Evolutionary conservation across 1,140 invertebrate species (phyloP).

Genomic region (Cydia strobilella): DNA sequence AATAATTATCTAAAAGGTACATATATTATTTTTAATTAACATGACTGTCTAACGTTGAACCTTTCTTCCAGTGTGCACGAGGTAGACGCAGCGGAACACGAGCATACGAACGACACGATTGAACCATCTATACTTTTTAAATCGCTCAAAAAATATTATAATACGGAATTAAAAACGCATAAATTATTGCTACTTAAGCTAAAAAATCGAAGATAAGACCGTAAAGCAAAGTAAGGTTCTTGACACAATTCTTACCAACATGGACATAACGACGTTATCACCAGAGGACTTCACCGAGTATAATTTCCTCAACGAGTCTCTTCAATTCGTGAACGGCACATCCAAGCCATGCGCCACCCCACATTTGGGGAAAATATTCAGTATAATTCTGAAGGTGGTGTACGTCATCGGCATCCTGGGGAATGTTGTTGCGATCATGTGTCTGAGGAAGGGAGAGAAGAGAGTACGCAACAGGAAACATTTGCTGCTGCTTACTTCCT

Average conservation of each 20-base stretch:
- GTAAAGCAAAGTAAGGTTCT: neutral
- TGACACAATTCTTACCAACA: neutral
- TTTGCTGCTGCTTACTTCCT: constrained; percentile 87
- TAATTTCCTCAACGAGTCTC: neutral
- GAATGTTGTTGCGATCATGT: constrained; percentile 69
- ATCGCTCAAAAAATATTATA: neutral
- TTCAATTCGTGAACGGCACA: constrained; percentile 11
- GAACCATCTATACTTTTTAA: neutral
- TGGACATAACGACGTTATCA: neutral
- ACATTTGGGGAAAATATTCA: neutral
- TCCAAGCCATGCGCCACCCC: neutral
- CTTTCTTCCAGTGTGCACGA: neutral
- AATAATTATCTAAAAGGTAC: no score
- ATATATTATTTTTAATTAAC: neutral
- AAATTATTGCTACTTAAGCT: no score
- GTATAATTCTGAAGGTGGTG: constrained; percentile 53
- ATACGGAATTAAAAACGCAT: neutral
- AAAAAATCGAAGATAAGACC: neutral
- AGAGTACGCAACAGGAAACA: constrained; percentile 89
- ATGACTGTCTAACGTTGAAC: neutral
- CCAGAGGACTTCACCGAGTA: neutral
- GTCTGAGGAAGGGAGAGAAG: constrained; percentile 72
- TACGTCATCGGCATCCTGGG: constrained; percentile 73
- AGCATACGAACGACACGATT: neutral
- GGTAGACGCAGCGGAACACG: neutral